Evolutionary conservation across 2,888 invertebrate species (phyloP).

Genomic region (Hybos culiciformis): DNA sequence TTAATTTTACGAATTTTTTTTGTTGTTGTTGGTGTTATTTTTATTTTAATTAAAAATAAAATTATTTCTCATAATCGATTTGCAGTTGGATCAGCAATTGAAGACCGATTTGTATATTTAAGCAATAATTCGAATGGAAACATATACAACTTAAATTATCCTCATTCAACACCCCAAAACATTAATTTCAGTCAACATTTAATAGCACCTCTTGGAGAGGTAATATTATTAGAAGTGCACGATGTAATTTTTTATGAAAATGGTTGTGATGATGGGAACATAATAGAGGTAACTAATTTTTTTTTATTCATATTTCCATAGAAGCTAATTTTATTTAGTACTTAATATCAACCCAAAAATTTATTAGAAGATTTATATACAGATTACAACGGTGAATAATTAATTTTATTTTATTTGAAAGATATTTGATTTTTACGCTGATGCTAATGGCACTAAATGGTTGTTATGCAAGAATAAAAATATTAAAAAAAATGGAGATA

Average conservation of each 20-base stretch:
- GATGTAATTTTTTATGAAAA: slow-evolving; percentile 36
- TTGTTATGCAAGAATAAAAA: slow-evolving; percentile 39
- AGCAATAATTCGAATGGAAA: slow-evolving; percentile 36
- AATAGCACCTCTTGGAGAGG: slow-evolving; percentile 41
- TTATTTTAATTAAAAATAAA: neutral
- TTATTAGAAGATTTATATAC: too few relatives aligned
- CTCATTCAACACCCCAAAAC: slow-evolving; percentile 38
- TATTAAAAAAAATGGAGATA: slow-evolving; percentile 2
- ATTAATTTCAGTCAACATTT: slow-evolving; percentile 43
- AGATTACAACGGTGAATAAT: neutral
- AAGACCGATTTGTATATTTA: slow-evolving; percentile 37
- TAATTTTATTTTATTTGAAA: slow-evolving; percentile 17
- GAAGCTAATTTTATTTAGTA: too few relatives aligned
- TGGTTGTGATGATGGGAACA: slow-evolving; percentile 37
- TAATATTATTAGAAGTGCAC: slow-evolving; percentile 39
- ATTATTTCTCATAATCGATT: neutral
- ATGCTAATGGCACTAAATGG: slow-evolving; percentile 57
- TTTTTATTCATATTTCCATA: too few relatives aligned
- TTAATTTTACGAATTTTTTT: too few relatives aligned
- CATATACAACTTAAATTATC: slow-evolving; percentile 45
- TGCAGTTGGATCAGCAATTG: slow-evolving; percentile 27
- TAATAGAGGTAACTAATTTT: slow-evolving; percentile 38
- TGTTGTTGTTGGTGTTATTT: neutral
- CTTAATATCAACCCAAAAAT: too few relatives aligned
- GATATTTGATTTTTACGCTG: slow-evolving; percentile 56